Conservation (phyloP, 1,140 invertebrate genomes). For the Marisa cornuarietis region DNA sequence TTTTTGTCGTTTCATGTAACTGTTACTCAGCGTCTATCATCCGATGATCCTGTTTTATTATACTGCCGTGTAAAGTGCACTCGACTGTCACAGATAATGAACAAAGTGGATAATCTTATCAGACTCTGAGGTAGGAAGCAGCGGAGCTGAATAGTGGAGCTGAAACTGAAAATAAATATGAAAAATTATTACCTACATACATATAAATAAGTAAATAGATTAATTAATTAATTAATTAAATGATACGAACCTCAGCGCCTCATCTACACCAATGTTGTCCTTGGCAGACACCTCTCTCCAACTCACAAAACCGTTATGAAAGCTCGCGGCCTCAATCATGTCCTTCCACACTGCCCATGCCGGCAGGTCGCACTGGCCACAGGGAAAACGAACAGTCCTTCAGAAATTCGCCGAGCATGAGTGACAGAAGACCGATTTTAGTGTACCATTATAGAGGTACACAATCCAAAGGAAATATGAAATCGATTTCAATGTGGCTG, state of each 20-base stretch:
- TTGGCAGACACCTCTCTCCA: constrained; percentile 17
- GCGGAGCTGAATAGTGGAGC: not conserved
- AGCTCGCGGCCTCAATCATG: not conserved
- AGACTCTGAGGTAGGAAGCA: not conserved
- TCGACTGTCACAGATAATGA: too few species aligned
- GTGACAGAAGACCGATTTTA: too few species aligned
- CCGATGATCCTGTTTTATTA: too few species aligned
- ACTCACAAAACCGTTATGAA: not conserved
- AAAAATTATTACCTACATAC: not conserved
- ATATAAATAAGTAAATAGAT: too few species aligned
- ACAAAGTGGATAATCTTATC: too few species aligned
- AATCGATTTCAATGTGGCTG: too few species aligned
- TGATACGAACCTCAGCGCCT: constrained; percentile 13
- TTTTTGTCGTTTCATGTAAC: not conserved
- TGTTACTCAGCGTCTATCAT: not conserved
- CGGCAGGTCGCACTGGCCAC: constrained; percentile 4
- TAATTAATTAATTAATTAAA: too few species aligned
- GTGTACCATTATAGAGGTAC: too few species aligned
- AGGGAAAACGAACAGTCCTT: not conserved
- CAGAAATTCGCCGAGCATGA: too few species aligned
- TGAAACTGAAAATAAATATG: not conserved
- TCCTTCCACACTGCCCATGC: constrained; percentile 7
- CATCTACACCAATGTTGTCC: constrained; percentile 19
- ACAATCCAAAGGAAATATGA: too few species aligned
- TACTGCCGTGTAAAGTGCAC: too few species aligned